Evolutionary conservation across 2,113 vertebrate genomes (phyloP).

Genomic region (Eolophus roseicapilla): DNA sequence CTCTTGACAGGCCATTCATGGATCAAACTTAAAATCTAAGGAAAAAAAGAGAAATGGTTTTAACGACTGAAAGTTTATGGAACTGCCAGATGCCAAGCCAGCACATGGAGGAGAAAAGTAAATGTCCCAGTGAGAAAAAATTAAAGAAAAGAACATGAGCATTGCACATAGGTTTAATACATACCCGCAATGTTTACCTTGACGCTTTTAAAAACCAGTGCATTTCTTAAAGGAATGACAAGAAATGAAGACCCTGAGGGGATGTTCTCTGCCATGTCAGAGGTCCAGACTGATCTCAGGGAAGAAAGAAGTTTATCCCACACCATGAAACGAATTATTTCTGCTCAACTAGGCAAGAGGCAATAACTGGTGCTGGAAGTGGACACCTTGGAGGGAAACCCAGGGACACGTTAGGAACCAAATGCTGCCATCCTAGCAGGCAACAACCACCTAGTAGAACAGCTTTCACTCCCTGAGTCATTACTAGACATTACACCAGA

Average conservation of each 20-base stretch:
- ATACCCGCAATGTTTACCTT: not conserved
- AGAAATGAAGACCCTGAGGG: not conserved
- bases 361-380: not conserved
- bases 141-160: fast-evolving
- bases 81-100: not conserved
- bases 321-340: not conserved
- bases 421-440: not conserved
- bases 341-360: not conserved
- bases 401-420: not conserved
- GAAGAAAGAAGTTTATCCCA: not conserved
- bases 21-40: constrained; percentile 37
- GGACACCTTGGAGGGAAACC: fast-evolving
- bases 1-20: constrained; percentile 55
- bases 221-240: not conserved
- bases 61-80: not conserved
- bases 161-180: not conserved
- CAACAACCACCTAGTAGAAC: not conserved
- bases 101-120: not conserved
- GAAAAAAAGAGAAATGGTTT: not conserved
- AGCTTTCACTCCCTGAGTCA: not conserved
- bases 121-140: not conserved
- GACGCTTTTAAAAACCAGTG: not conserved
- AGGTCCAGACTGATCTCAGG: not conserved
- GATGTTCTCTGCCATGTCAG: not conserved
- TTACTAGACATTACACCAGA: not conserved